Conservation (phyloP, 2,113 vertebrate genomes). For the Ammodytes marinus region DNA sequence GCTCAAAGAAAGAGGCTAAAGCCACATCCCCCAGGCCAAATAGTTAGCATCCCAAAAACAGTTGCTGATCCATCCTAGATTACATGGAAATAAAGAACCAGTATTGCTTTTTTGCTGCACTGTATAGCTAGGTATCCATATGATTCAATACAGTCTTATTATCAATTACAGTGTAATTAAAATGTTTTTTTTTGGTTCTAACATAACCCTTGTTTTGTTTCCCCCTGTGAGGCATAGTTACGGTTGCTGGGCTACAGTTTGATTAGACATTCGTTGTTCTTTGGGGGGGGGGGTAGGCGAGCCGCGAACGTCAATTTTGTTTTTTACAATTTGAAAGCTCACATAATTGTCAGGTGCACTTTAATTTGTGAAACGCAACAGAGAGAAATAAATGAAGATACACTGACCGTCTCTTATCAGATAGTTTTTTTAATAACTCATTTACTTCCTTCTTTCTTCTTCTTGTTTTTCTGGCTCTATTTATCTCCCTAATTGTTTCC, state of each 20-base stretch:
- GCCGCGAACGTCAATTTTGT: too few species aligned
- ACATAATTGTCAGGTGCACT: background rate
- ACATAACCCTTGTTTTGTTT: too few species aligned
- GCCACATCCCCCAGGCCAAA: background rate
- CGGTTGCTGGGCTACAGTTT: too few species aligned
- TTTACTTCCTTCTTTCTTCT: conserved; percentile 7
- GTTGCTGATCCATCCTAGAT: background rate
- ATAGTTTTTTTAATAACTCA: background rate
- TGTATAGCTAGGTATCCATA: background rate
- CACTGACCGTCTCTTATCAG: too few species aligned
- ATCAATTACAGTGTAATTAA: background rate
- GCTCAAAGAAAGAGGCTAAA: background rate
- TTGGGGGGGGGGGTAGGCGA: too few species aligned
- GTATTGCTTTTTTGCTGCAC: background rate
- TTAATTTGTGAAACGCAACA: background rate
- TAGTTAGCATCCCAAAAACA: background rate
- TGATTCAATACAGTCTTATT: background rate
- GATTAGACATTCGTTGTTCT: too few species aligned
- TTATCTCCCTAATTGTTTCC: conserved; percentile 8
- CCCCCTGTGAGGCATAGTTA: too few species aligned
- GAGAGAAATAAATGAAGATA: too few species aligned
- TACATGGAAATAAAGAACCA: background rate
- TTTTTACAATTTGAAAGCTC: too few species aligned
- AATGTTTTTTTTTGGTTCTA: too few species aligned
- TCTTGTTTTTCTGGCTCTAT: background rate